These are phyloP conservation scores for Platichthys stellatus DNA, from an alignment of 2,113 vertebrate genomes.

Conservation along the genomic window DNA sequence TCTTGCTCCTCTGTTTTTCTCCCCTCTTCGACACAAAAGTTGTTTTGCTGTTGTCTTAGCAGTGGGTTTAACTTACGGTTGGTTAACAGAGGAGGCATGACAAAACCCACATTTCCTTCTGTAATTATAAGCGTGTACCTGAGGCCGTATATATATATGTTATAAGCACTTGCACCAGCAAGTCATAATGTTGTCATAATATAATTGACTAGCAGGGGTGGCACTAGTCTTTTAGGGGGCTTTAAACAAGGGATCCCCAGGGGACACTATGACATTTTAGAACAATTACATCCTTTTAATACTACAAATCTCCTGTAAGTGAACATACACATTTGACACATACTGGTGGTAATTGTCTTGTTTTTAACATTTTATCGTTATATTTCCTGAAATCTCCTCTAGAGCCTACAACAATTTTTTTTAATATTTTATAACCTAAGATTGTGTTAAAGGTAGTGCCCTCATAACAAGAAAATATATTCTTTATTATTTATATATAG, in stretches of 20 bases:
- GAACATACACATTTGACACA: neutral
- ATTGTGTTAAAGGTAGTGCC: too few relatives aligned
- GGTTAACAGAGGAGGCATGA: neutral
- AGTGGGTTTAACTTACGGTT: neutral
- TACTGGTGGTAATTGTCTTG: neutral
- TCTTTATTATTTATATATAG: too few relatives aligned
- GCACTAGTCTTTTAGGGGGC: neutral
- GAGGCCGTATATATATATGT: neutral
- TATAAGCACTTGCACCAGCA: neutral
- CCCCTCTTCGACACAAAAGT: slow-evolving; percentile 25
- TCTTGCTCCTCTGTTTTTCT: slow-evolving; percentile 18
- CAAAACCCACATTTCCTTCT: neutral
- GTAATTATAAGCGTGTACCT: neutral
- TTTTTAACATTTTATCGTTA: too few relatives aligned
- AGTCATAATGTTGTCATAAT: too few relatives aligned
- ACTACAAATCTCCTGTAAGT: neutral
- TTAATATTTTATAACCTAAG: too few relatives aligned
- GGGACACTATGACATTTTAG: neutral
- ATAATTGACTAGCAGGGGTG: neutral
- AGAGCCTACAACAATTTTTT: too few relatives aligned
- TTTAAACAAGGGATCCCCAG: neutral
- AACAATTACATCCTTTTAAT: neutral
- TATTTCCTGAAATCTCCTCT: too few relatives aligned
- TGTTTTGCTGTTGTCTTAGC: slow-evolving; percentile 34
- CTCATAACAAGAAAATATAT: too few relatives aligned